Evolutionary conservation across 1,140 invertebrate species (phyloP).

Genomic region (Phthorimaea operculella): DNA sequence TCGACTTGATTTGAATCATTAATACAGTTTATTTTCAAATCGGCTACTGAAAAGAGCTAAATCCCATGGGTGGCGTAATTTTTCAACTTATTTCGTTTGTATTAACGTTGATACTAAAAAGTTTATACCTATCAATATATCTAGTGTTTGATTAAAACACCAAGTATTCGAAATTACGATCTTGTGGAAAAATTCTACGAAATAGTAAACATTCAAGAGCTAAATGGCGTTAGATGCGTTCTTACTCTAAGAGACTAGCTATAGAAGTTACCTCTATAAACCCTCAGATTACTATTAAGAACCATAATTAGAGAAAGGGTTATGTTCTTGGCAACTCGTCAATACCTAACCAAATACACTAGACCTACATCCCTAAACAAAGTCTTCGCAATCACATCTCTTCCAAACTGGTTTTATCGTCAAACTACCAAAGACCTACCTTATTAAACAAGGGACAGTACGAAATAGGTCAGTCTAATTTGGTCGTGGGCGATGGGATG

Average conservation of each 20-base stretch:
- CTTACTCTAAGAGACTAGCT: neutral
- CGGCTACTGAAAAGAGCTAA: no score
- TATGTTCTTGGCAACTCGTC: neutral
- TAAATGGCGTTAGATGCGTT: no score
- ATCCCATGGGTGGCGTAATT: no score
- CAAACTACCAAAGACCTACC: neutral
- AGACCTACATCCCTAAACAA: neutral
- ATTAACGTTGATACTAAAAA: no score
- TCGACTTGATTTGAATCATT: no score
- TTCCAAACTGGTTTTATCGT: neutral
- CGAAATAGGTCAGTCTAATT: neutral
- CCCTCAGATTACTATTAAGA: neutral
- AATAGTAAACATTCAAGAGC: no score
- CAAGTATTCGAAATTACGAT: no score
- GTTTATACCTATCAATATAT: no score
- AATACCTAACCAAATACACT: neutral
- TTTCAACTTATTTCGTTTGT: no score
- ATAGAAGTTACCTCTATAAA: neutral
- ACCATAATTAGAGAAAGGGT: neutral
- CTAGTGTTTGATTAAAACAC: no score
- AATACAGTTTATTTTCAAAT: no score
- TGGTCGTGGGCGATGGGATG: conserved; percentile 26
- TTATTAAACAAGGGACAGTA: neutral
- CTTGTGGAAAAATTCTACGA: no score
- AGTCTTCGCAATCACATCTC: neutral